Base-by-base conservation (phyloP, 2,888 invertebrate species). In the Cerceris rybyensis region DNA sequence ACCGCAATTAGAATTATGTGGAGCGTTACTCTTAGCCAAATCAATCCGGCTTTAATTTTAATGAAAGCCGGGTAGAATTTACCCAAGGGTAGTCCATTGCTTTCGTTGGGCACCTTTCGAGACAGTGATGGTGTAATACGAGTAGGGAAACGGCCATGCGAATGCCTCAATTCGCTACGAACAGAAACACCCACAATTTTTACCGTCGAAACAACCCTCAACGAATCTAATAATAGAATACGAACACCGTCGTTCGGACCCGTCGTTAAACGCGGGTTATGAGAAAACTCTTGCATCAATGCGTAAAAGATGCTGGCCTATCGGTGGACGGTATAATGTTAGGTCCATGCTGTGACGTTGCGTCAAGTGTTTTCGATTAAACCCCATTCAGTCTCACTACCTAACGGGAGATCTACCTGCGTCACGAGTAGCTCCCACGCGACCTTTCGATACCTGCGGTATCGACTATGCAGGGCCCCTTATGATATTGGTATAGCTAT, bases 391-490 rank as follows among this genome's bases (percentile, higher is more conserved):
- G 0, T 5, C 17, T 1, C 39, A 64, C n/a, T 50, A 49, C 13
- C 9, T 49, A 0, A 74, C 63, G 73, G 73, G 67, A 16, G 11
- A 69, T 17, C 39, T 73, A 0, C 67, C 67, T 9, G 7, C n/a
- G 2, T 0, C 49, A 0, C 2, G 68, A 0, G 54, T 74, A 1
- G 63, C 61, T 0, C 49, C 64, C 0, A 7, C 57, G 1, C 57
- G 68, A 7, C 74, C 64, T 0, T 69, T 74, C 13, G 11, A 28
- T 9, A 43, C 41, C 0, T 52, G 46, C 1, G 73, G 63, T 8
- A 54, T 67, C 0, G 73, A 73, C 11, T 73, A 74, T 11, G 59
- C 59, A 2, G 63, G 63, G 0, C 68, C 50, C 6, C 41, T 63
- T 2, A 41, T 52, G 6, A 2, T 42, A 11, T n/a, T n/a, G n/a